Evolutionary conservation across 1,140 invertebrate genomes (phyloP).

Genomic region (Diorhabda elongata): DNA sequence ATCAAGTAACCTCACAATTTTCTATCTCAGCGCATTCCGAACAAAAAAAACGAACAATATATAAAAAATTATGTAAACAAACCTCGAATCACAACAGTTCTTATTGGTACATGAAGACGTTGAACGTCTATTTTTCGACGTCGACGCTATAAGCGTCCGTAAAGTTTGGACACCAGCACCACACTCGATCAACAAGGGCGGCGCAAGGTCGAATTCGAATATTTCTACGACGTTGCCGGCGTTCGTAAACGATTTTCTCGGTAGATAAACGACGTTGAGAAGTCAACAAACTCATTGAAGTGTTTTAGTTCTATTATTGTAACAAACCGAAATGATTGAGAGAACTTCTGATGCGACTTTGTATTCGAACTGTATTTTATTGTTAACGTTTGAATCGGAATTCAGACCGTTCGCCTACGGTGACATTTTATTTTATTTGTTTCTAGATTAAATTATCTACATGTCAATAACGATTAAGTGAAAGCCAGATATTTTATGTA

Average conservation of each 20-base stretch:
- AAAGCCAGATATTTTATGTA: no score
- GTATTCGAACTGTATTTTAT: no score
- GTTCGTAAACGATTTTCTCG: neutral
- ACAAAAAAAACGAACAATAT: neutral
- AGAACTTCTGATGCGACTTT: no score
- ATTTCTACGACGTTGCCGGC: neutral
- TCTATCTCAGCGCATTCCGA: neutral
- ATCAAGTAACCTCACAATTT: neutral
- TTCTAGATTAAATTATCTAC: no score
- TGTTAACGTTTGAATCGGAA: no score
- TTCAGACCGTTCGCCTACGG: no score
- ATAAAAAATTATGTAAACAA: slow-evolving; percentile 1
- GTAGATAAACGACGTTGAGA: slow-evolving; percentile 8
- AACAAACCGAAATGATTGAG: no score
- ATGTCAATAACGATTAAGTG: no score
- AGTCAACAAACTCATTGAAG: slow-evolving; percentile 1
- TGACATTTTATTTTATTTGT: no score
- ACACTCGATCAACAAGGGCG: slow-evolving; percentile 35
- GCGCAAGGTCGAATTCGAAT: slow-evolving; percentile 32
- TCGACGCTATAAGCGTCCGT: slow-evolving; percentile 20
- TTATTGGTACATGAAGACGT: neutral
- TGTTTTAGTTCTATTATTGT: neutral
- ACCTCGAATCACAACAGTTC: neutral
- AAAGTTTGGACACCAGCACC: slow-evolving; percentile 29
- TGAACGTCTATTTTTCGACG: neutral